Percentiles rank a stretch among this genome's conserved stretches.
Evolutionary conservation across 2,888 invertebrate genomes (phyloP).

Genomic region (Pedicia rivosa): DNA sequence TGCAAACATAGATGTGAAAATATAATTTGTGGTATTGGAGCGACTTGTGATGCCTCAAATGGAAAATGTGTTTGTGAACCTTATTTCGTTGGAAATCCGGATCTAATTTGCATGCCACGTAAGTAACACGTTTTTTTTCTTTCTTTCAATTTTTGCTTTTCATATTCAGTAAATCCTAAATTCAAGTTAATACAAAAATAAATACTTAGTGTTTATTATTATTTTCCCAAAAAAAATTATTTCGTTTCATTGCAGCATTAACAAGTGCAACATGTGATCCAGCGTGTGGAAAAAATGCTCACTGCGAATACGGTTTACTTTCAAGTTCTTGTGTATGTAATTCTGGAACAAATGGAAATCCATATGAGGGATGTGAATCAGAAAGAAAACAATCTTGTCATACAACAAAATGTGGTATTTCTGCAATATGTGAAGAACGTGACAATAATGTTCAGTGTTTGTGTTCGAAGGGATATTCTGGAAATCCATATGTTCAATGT

Average conservation of each 20-base stretch:
- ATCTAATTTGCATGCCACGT: constrained; percentile 82
- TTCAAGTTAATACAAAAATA: too few relatives aligned
- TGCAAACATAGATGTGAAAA: constrained; percentile 81
- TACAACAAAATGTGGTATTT: constrained; percentile 54
- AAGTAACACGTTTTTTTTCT: constrained; percentile 38
- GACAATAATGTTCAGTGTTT: constrained; percentile 60
- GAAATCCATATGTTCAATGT: constrained; percentile 77
- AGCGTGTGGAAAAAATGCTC: constrained; percentile 65
- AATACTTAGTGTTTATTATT: background rate
- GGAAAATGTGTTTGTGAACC: constrained; percentile 78
- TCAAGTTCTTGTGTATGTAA: constrained; percentile 70
- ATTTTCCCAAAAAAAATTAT: constrained; percentile 13
- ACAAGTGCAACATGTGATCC: constrained; percentile 64
- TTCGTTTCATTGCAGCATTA: constrained; percentile 41
- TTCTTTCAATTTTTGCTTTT: too few relatives aligned
- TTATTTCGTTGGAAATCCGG: constrained; percentile 78
- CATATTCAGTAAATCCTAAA: too few relatives aligned
- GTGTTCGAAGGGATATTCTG: constrained; percentile 68
- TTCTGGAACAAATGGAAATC: constrained; percentile 71
- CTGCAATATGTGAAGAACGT: constrained; percentile 65
- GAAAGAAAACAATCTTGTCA: constrained; percentile 55
- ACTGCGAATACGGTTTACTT: constrained; percentile 63
- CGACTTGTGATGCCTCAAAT: constrained; percentile 61
- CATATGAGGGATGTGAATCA: constrained; percentile 63
- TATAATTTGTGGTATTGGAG: constrained; percentile 75